These are phyloP conservation scores for Galerucella pusilla DNA, from an alignment of 2,888 invertebrate genomes.

Conservation along the genomic window DNA sequence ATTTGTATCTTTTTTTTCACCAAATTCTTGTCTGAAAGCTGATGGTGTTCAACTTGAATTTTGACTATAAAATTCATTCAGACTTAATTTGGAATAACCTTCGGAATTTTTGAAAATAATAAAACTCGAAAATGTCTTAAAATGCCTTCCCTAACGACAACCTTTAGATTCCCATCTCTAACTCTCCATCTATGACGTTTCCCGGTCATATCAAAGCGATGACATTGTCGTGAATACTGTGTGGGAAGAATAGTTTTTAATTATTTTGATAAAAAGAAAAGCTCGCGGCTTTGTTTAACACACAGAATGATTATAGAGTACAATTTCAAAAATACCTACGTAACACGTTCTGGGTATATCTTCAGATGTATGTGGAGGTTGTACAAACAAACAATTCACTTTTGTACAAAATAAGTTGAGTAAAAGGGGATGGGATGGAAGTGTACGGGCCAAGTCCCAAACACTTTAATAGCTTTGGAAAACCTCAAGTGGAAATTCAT, in stretches of 20 bases:
- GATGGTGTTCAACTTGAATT: too few relatives aligned
- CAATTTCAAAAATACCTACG: slow-evolving; percentile 50
- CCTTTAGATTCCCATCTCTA: slow-evolving; percentile 27
- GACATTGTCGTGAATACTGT: slow-evolving; percentile 55
- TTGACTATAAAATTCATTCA: too few relatives aligned
- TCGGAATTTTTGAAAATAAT: too few relatives aligned
- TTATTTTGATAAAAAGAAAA: slow-evolving; percentile 50
- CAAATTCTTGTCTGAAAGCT: too few relatives aligned
- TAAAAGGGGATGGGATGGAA: too few relatives aligned
- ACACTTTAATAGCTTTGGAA: too few relatives aligned
- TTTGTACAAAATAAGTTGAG: neutral
- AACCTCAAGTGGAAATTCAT: too few relatives aligned
- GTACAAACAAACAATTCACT: slow-evolving; percentile 33
- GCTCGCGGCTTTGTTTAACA: slow-evolving; percentile 41
- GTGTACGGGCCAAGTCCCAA: too few relatives aligned
- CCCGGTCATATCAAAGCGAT: slow-evolving; percentile 52
- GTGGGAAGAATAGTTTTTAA: slow-evolving; percentile 57
- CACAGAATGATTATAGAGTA: slow-evolving; percentile 43
- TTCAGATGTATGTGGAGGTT: slow-evolving; percentile 17
- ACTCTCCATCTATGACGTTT: slow-evolving; percentile 53
- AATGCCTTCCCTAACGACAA: too few relatives aligned
- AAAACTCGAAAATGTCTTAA: too few relatives aligned
- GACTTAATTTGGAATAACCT: too few relatives aligned
- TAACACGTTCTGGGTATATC: slow-evolving; percentile 50
- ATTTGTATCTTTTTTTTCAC: too few relatives aligned